These are phyloP conservation scores for Graphium colonna DNA, from an alignment of 2,888 invertebrate genomes.

Conservation along the genomic window DNA sequence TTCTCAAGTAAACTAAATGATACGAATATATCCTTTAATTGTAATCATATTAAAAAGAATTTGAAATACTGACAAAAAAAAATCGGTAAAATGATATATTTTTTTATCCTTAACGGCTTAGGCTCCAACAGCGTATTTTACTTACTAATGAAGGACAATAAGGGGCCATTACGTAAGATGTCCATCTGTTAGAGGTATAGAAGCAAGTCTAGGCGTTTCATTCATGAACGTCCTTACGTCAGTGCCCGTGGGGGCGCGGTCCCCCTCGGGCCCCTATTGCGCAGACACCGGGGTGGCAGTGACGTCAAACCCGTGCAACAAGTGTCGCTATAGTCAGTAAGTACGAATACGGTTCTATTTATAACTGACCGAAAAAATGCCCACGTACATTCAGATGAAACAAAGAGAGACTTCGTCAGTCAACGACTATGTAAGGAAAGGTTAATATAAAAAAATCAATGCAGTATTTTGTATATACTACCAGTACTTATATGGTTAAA, in stretches of 20 bases:
- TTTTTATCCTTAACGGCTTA: no score
- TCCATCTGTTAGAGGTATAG: constrained; percentile 1
- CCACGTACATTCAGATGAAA: constrained; percentile 22
- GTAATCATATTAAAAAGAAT: no score
- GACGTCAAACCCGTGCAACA: constrained; percentile 76
- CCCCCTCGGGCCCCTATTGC: constrained; percentile 40
- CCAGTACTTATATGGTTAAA: no score
- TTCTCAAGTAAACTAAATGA: no score
- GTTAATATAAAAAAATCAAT: no score
- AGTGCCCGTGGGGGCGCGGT: constrained; percentile 56
- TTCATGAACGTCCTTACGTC: constrained; percentile 74
- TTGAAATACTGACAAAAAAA: no score
- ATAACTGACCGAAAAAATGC: constrained; percentile 51
- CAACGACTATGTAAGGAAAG: neutral
- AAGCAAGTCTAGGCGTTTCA: constrained; percentile 54
- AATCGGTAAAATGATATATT: no score
- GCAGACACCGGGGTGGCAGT: constrained; percentile 49
- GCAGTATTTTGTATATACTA: no score
- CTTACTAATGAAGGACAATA: no score
- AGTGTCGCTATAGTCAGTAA: constrained; percentile 59
- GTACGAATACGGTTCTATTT: constrained; percentile 59
- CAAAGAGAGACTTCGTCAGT: constrained; percentile 2
- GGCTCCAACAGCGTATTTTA: no score
- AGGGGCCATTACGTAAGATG: constrained; percentile 7
- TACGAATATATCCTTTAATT: no score